A percentile compares a stretch with the other conserved stretches of the same genome.
phyloP scores from a whole-genome alignment of 2,888 invertebrate species.

The Willowsia nigromaculata region DNA sequence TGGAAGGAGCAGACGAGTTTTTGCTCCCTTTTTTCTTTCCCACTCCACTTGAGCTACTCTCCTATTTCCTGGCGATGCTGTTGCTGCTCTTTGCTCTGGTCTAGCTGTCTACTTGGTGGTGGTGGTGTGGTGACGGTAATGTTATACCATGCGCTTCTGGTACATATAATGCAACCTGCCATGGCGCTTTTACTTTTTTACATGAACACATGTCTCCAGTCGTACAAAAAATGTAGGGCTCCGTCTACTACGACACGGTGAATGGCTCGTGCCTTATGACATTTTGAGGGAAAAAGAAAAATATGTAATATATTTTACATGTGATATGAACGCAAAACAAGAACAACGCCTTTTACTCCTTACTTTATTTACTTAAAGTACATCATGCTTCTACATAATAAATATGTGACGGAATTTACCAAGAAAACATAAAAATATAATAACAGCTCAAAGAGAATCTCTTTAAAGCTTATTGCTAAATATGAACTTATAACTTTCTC shows the following conservation, averaged over 20 bases:
- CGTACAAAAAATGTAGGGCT: not conserved
- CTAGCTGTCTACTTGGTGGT: constrained; percentile 4
- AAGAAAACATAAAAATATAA: not conserved
- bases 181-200: not conserved
- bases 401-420: not conserved
- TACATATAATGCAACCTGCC: not conserved
- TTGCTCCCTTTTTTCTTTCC: constrained; percentile 47
- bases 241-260: not conserved
- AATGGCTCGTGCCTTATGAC: constrained; percentile 67
- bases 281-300: constrained; percentile 47
- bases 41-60: constrained; percentile 55
- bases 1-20: constrained; percentile 47
- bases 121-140: constrained; percentile 20
- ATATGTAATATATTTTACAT: constrained; percentile 39
- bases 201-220: constrained; percentile 49
- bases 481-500: no score
- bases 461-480: not conserved
- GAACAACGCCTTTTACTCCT: constrained; percentile 21
- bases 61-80: constrained; percentile 63
- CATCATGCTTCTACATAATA: not conserved
- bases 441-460: not conserved
- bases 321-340: constrained; percentile 42
- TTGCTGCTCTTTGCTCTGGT: constrained; percentile 24
- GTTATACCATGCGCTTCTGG: not conserved
- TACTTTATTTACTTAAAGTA: not conserved